Evolutionary conservation across 1,140 invertebrate genomes (phyloP), one percentile per base, ranked within the genome.

Genomic region (Lepeophtheirus salmonis): DNA sequence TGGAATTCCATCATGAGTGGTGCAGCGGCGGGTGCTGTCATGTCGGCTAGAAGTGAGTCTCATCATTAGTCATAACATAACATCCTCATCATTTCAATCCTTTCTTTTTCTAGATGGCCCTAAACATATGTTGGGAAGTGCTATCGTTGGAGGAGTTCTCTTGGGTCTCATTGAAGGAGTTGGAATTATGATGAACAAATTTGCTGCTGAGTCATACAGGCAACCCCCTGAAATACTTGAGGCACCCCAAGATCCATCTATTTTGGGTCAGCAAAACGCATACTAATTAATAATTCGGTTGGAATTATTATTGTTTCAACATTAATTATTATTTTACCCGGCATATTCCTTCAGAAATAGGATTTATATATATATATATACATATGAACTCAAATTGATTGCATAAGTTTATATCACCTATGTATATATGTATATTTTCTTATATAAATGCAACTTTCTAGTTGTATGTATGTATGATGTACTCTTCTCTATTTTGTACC

Each of bases 1-100:
- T 96, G 89, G 89, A 97, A 91, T 72, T 95, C 90, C 0, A 98
- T 99, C 41, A 88, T 89, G 61, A 95, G 89, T 75, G 94, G 92
- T 4, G 90, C 89, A 10, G 77, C 86, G 0, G 97, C 94, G 50
- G 94, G 94, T 51, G 94, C 86, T 49, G 86, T 97, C 66, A 74
- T 98, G 63, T 86, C 94, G 25, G 86, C 92, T 10, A 79, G 95
- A 78, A 92, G 75, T 78, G 69, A n/a, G n/a, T 18, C n/a, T 2
- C 4, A 21, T 63, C 0, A 14, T 23, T 21, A 24, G 6, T 1
- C 10, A 3, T 21, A 54, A 18, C 25, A 56, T 21, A 53, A 23
- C 1, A 23, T 53, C 10, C 56, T 55, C 50, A n/a, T n/a, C n/a
- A n/a, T n/a, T n/a, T n/a, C n/a, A n/a, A n/a, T n/a, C n/a, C 51